phyloP scores from a whole-genome alignment of 2,113 vertebrate genomes.

The Malurus elegans region DNA sequence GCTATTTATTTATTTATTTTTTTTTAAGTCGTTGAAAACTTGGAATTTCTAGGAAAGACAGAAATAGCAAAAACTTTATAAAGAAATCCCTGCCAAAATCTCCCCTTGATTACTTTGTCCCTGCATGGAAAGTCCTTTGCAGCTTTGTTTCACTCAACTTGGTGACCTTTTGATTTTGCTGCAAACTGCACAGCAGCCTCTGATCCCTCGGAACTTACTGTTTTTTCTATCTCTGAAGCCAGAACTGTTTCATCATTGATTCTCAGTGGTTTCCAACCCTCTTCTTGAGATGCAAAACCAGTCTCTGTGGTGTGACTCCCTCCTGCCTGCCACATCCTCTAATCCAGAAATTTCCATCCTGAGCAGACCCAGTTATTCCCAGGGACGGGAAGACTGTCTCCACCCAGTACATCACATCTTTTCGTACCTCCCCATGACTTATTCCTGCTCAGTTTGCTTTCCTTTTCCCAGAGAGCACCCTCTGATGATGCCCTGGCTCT shows the following conservation, averaged over 20 bases:
- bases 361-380: not conserved
- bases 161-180: not conserved
- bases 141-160: not conserved
- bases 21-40: not conserved
- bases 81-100: not conserved
- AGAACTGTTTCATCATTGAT: not conserved
- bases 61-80: not conserved
- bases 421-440: not conserved
- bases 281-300: not conserved
- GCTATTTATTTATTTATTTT: accelerated
- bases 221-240: not conserved
- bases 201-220: not conserved
- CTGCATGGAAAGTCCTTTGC: not conserved
- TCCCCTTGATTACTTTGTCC: not conserved
- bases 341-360: not conserved
- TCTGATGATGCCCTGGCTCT: not conserved
- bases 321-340: not conserved
- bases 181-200: not conserved
- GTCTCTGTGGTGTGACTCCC: not conserved
- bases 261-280: not conserved
- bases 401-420: not conserved
- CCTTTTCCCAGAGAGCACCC: not conserved
- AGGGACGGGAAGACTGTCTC: not conserved
- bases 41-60: not conserved
- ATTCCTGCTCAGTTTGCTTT: not conserved